Evolutionary conservation across 2,888 invertebrate genomes (phyloP).

Genomic region (Spialia ferax): DNA sequence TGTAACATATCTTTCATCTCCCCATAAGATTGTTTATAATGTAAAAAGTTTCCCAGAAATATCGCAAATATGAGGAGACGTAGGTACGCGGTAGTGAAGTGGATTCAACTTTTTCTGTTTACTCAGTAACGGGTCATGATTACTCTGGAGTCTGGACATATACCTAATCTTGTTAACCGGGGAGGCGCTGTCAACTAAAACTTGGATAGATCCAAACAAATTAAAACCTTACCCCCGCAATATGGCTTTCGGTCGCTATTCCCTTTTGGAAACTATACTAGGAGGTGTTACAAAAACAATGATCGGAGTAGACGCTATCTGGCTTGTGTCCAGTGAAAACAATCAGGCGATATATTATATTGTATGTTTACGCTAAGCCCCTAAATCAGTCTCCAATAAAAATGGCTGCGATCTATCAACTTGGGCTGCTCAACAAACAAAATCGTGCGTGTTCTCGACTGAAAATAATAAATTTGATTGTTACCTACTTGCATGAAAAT

Average conservation of each 20-base stretch:
- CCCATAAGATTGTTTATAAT: background rate
- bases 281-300: background rate
- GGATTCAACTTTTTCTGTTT: background rate
- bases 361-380: conserved; percentile 9
- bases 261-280: background rate
- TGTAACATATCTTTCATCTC: background rate
- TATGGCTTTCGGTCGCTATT: background rate
- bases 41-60: background rate
- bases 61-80: background rate
- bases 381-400: conserved; percentile 19
- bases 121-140: background rate
- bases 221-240: background rate
- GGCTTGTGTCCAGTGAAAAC: conserved; percentile 19
- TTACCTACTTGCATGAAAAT: no score
- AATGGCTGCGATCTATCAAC: conserved; percentile 22
- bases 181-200: background rate
- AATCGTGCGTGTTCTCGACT: background rate
- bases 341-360: conserved; percentile 14
- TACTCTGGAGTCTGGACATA: background rate
- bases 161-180: conserved; percentile 14
- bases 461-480: background rate
- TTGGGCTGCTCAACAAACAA: conserved; percentile 10
- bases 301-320: background rate
- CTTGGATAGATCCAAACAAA: background rate
- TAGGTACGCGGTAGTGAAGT: background rate